Evolutionary conservation across 2,113 vertebrate genomes (phyloP), one percentile per base, ranked within the genome.

Genomic region (Zosterops japonicus): DNA sequence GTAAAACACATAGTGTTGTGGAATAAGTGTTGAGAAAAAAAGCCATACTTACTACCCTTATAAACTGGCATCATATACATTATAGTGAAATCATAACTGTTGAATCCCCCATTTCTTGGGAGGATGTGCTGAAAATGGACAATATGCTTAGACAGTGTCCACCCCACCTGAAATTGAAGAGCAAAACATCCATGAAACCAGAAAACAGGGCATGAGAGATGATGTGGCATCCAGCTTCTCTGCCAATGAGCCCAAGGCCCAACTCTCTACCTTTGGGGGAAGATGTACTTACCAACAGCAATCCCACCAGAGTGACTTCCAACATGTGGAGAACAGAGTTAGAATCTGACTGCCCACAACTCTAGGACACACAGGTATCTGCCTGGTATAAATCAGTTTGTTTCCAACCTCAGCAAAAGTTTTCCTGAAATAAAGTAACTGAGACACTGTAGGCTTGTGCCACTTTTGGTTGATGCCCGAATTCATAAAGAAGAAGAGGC

Each of bases 201-300:
- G 56, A 84, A 80, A 42, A 42, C 15, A n/a, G 12, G 33, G 44
- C 24, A 59, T 2, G 35, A 76, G 57, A 56, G 28, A n/a, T 0
- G 3, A 69, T 64, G 23, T 6, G 49, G 23, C 23, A 68, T 39
- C 18, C 17, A 75, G 33, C 8, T 84, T 59, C 47, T 59, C 70
- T 74, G 39, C 9, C 69, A 36, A 3, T 4, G 23, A 49, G 35
- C 15, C 53, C 65, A 70, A 76, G 44, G 18, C 24, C 16, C 33
- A 59, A 31, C 8, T 14, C 16, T 42, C 35, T 0, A 24, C 31
- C n/a, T 76, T 70, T 0, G 2, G 4, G 14, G 12, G 11, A 87
- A 81, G 57, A 72, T 5, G 2, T 29, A 29, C 23, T 53, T 49
- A 56, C 2, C 59, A 75, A 36, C 8, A 71, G 18, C 7, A 86